These are phyloP conservation scores for Drosophila melanocephala DNA, from an alignment of 2,888 invertebrate genomes.

Conservation along the genomic window DNA sequence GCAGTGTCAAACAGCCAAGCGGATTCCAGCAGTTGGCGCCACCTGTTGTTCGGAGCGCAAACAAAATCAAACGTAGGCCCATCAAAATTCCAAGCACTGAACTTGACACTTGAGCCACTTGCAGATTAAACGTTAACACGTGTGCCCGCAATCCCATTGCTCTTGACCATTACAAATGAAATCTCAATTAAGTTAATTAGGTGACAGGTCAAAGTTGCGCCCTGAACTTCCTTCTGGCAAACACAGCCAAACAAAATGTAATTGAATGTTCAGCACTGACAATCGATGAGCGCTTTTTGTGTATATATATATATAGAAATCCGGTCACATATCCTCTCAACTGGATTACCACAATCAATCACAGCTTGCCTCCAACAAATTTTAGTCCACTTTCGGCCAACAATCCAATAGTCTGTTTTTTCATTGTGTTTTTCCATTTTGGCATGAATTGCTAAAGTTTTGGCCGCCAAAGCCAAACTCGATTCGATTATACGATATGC, in stretches of 20 bases:
- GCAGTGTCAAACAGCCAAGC: not conserved
- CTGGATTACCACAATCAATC: slow-evolving; percentile 25
- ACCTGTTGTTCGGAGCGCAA: slow-evolving; percentile 35
- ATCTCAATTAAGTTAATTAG: slow-evolving; percentile 39
- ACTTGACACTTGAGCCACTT: slow-evolving; percentile 31
- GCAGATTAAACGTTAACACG: slow-evolving; percentile 10
- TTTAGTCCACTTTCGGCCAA: slow-evolving; percentile 30
- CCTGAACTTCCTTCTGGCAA: slow-evolving; percentile 8
- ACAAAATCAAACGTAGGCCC: not conserved
- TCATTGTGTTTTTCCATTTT: slow-evolving; percentile 7
- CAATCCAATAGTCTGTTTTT: not conserved
- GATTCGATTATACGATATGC: slow-evolving; percentile 58
- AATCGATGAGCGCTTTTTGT: slow-evolving; percentile 26
- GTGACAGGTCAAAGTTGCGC: slow-evolving; percentile 22
- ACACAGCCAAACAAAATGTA: slow-evolving; percentile 17
- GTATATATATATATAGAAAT: slow-evolving; percentile 2
- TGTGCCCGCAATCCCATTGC: not conserved
- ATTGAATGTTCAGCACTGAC: slow-evolving; percentile 29
- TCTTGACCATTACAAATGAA: slow-evolving; percentile 8
- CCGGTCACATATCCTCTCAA: slow-evolving; percentile 39
- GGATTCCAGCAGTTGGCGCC: slow-evolving; percentile 11
- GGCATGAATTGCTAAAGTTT: slow-evolving; percentile 41
- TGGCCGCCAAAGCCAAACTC: slow-evolving; percentile 26
- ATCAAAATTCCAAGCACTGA: slow-evolving; percentile 18
- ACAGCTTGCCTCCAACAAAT: slow-evolving; percentile 4